A percentile compares a stretch with the other conserved stretches of the same genome.
phyloP scores from a whole-genome alignment of 2,888 invertebrate genomes.

The Cosmia pyralina region DNA sequence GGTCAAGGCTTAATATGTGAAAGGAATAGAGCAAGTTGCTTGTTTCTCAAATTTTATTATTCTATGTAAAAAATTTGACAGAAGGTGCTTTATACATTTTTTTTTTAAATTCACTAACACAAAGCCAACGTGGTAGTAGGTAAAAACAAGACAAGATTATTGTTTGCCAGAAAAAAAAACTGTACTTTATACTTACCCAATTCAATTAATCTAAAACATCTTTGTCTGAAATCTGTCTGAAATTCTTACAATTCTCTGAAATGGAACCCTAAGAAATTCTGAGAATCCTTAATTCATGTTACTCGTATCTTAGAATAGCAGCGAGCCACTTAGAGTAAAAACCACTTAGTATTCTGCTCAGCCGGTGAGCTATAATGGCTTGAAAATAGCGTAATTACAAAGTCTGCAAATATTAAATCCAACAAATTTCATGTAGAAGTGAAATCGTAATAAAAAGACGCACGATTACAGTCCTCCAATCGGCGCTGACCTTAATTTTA shows the following conservation, averaged over 20 bases:
- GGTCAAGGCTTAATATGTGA: background rate
- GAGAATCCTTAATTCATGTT: constrained; percentile 29
- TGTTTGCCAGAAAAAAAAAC: background rate
- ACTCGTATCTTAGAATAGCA: constrained; percentile 41
- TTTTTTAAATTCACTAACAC: background rate
- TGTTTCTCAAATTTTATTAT: too few relatives aligned
- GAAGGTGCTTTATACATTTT: too few relatives aligned
- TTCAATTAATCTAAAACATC: constrained; percentile 7
- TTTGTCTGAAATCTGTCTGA: background rate
- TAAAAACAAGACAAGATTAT: constrained; percentile 1
- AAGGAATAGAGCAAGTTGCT: background rate
- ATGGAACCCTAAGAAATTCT: constrained; percentile 19
- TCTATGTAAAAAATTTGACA: too few relatives aligned
- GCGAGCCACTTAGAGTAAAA: constrained; percentile 43
- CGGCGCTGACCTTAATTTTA: constrained; percentile 60
- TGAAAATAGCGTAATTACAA: constrained; percentile 36
- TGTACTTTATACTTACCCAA: background rate
- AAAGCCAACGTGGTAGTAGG: background rate
- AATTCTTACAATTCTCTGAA: constrained; percentile 26
- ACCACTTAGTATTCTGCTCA: constrained; percentile 47
- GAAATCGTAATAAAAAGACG: constrained; percentile 43
- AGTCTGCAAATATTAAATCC: constrained; percentile 28
- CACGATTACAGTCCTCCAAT: constrained; percentile 48
- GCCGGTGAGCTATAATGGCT: constrained; percentile 34
- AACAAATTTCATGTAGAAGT: constrained; percentile 24